Conservation (phyloP, 2,797 vertebrate species). For the Scolopax rusticola region DNA sequence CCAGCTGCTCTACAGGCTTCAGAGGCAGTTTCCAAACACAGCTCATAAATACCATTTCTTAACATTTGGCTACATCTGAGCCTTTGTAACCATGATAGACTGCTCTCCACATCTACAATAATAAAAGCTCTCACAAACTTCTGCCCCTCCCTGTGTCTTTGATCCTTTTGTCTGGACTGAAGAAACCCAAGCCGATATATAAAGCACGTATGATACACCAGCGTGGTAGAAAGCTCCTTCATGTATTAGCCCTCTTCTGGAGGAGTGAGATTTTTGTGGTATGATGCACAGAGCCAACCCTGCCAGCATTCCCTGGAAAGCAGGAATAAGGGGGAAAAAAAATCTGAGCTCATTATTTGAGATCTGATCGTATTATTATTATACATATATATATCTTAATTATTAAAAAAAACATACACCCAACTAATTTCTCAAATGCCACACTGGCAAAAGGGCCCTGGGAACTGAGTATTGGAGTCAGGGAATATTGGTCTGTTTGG, state of each 20-base stretch:
- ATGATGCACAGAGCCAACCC: constrained; percentile 57
- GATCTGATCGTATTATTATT: neutral
- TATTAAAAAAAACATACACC: constrained; percentile 4
- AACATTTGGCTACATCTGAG: neutral
- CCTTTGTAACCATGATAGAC: neutral
- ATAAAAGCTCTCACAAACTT: neutral
- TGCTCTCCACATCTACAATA: neutral
- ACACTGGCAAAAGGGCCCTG: neutral
- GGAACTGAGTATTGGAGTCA: neutral
- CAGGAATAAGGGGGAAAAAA: constrained; percentile 22
- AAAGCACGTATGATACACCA: constrained; percentile 63
- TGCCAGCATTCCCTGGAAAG: constrained; percentile 71
- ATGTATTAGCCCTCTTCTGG: constrained; percentile 36
- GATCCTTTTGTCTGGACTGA: constrained; percentile 30
- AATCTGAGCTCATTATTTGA: constrained; percentile 37
- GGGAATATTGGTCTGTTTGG: neutral
- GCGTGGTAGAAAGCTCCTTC: constrained; percentile 30
- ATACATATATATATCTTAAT: neutral
- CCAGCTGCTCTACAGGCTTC: constrained; percentile 18
- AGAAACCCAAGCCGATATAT: constrained; percentile 42
- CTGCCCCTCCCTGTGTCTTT: neutral
- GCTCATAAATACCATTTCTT: constrained; percentile 12
- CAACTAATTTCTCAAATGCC: neutral
- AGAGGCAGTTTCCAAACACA: neutral
- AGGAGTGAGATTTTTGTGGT: constrained; percentile 70